A percentile compares a stretch with the other conserved stretches of the same genome.
phyloP scores from a whole-genome alignment of 2,113 vertebrate genomes.

The Centropristis striata region DNA sequence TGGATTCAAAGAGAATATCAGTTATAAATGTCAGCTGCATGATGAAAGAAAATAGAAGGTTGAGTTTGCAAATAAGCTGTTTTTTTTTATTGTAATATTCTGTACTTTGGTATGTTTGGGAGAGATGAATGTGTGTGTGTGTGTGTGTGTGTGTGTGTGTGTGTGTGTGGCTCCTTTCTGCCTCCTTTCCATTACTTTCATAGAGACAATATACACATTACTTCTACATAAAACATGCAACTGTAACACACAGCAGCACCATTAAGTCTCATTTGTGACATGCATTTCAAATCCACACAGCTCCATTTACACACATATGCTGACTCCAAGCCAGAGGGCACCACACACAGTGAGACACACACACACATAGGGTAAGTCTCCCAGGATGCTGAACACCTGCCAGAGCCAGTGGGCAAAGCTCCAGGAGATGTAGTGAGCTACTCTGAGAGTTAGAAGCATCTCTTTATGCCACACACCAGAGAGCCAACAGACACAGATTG shows the following conservation, averaged over 20 bases:
- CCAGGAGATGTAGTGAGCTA: slow-evolving; percentile 56
- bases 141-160: neutral
- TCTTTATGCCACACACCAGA: slow-evolving; percentile 44
- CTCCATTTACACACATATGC: slow-evolving; percentile 4
- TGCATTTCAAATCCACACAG: slow-evolving; percentile 18
- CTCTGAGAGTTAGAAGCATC: slow-evolving; percentile 51
- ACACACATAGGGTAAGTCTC: slow-evolving; percentile 36
- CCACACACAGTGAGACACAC: slow-evolving; percentile 22
- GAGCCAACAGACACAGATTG: slow-evolving; percentile 43
- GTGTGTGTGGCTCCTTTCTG: neutral
- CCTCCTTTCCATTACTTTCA: neutral
- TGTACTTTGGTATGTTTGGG: neutral
- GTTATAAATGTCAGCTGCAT: neutral
- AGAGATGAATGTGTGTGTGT: neutral
- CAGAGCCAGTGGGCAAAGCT: slow-evolving; percentile 53
- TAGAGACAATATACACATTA: neutral
- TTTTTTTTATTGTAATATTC: neutral
- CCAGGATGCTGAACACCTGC: slow-evolving; percentile 62
- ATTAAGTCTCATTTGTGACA: neutral
- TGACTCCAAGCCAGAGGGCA: slow-evolving; percentile 35
- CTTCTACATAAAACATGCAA: neutral
- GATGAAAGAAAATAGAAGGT: neutral
- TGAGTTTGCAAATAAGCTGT: neutral
- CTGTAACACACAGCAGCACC: neutral
- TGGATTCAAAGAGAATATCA: neutral